Conservation (phyloP, 2,888 invertebrate species). For the Mylabris sibirica region DNA sequence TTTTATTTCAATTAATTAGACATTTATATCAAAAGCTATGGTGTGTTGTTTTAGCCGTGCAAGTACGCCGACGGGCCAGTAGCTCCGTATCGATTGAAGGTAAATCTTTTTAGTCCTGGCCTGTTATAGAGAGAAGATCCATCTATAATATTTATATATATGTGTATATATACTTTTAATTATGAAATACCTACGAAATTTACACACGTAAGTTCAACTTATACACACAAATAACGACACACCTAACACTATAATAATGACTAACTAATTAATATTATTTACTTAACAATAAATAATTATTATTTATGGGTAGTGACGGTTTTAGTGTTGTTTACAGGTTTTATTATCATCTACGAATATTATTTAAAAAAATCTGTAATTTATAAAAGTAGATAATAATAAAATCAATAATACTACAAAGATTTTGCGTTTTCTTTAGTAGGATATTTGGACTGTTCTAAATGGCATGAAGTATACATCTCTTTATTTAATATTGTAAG, state of each 20-base stretch:
- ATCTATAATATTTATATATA: slow-evolving; percentile 21
- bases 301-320: neutral
- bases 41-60: slow-evolving; percentile 62
- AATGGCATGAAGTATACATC: slow-evolving; percentile 48
- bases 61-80: slow-evolving; percentile 62
- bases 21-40: slow-evolving; percentile 50
- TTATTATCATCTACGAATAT: neutral
- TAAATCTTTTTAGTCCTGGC: slow-evolving; percentile 59
- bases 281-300: neutral
- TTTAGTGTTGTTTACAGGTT: neutral
- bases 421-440: neutral
- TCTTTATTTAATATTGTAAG: slow-evolving; percentile 41
- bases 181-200: slow-evolving; percentile 25
- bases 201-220: slow-evolving; percentile 45
- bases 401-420: neutral
- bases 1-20: slow-evolving; percentile 31
- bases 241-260: neutral
- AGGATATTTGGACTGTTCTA: slow-evolving; percentile 11
- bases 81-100: slow-evolving; percentile 62
- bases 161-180: neutral
- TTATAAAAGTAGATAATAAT: neutral
- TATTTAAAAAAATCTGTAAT: neutral
- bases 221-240: slow-evolving; percentile 22
- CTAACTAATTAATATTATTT: neutral
- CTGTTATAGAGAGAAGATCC: slow-evolving; percentile 40